Evolutionary conservation across 2,797 vertebrate species (phyloP).

Genomic region (Sebastes reedi): DNA sequence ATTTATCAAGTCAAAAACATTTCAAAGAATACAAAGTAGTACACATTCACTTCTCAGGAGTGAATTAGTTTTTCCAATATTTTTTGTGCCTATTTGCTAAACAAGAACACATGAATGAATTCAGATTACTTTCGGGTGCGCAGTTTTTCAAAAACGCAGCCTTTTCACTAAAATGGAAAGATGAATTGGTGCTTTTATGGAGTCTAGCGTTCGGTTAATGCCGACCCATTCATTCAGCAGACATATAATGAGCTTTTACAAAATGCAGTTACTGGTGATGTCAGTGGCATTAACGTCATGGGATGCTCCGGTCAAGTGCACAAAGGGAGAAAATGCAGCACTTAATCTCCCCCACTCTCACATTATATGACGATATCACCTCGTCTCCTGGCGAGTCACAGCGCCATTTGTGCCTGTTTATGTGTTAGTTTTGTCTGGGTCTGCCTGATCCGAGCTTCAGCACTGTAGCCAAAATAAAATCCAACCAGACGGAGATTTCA

Average conservation of each 20-base stretch:
- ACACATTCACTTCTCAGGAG: neutral
- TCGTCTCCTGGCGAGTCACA: neutral
- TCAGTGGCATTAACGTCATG: slow-evolving; percentile 17
- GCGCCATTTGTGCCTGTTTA: neutral
- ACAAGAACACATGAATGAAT: slow-evolving; percentile 4
- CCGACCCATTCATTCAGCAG: neutral
- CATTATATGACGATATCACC: neutral
- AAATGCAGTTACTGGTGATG: slow-evolving; percentile 8
- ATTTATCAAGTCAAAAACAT: slow-evolving; percentile 13
- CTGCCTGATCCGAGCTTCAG: neutral
- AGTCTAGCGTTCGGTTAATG: slow-evolving; percentile 7
- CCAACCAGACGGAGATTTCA: slow-evolving; percentile 4
- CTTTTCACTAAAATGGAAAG: slow-evolving; percentile 5
- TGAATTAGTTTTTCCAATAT: neutral
- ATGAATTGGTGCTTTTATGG: slow-evolving; percentile 15
- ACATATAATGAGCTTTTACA: slow-evolving; percentile 19
- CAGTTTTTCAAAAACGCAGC: neutral
- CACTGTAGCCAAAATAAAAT: neutral
- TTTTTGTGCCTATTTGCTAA: neutral
- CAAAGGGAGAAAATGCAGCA: neutral
- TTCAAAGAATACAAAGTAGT: neutral
- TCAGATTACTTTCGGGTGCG: neutral
- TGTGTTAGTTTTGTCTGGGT: neutral
- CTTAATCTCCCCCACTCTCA: neutral
- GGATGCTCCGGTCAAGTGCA: slow-evolving; percentile 2